These are phyloP conservation scores for Xylota segnis DNA, from an alignment of 2,888 invertebrate species.

Conservation along the genomic window DNA sequence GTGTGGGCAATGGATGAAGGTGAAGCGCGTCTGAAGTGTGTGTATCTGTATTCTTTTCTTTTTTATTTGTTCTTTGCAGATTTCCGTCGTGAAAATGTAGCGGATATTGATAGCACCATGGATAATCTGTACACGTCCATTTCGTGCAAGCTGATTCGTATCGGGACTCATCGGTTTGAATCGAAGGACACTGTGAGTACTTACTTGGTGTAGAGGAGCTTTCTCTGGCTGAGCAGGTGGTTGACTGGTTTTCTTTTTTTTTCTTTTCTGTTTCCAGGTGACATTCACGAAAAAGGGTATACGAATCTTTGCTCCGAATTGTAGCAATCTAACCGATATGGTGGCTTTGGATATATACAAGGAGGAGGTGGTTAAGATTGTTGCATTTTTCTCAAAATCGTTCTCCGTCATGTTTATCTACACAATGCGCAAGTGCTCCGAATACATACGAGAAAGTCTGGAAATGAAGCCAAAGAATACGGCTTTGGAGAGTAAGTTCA, in stretches of 20 bases:
- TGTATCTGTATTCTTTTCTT: neutral
- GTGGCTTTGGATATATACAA: constrained; percentile 89
- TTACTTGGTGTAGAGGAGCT: neutral
- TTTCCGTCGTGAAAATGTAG: constrained; percentile 85
- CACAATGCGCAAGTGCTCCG: constrained; percentile 88
- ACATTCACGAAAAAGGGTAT: constrained; percentile 87
- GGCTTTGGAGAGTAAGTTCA: constrained; percentile 61
- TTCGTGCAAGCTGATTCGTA: constrained; percentile 91
- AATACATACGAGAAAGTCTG: constrained; percentile 88
- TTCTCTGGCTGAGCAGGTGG: neutral
- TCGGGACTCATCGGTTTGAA: constrained; percentile 93
- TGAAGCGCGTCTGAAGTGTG: constrained; percentile 6
- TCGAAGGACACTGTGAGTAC: constrained; percentile 90
- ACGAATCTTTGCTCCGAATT: constrained; percentile 87
- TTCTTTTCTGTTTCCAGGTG: constrained; percentile 84
- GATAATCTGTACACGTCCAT: constrained; percentile 86
- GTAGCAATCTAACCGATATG: constrained; percentile 85
- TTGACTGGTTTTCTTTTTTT: constrained; percentile 34
- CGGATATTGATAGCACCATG: constrained; percentile 83
- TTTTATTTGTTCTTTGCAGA: constrained; percentile 83
- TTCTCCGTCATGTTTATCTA: constrained; percentile 93
- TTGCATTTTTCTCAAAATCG: constrained; percentile 91
- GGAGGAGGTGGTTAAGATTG: constrained; percentile 89
- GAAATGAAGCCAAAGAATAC: constrained; percentile 86
- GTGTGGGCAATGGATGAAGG: constrained; percentile 22